Conservation (phyloP, 2,797 vertebrate genomes). For the Sphaeramia orbicularis region DNA sequence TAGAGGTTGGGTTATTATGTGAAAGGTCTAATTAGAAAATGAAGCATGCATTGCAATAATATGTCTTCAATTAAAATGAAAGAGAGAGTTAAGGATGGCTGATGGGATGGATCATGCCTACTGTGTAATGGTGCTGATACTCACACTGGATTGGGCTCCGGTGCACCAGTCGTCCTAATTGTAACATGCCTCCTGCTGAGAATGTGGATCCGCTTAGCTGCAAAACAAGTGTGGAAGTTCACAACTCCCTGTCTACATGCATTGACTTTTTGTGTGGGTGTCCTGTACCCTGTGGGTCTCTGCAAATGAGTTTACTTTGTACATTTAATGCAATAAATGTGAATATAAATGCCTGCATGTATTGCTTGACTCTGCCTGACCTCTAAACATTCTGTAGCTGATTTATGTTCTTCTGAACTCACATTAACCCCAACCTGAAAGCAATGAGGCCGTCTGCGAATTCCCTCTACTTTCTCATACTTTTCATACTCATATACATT, state of each 20-base stretch:
- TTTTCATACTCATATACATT: background rate
- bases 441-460: constrained; percentile 10
- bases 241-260: background rate
- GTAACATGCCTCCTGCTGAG: constrained; percentile 40
- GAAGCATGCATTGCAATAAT: constrained; percentile 45
- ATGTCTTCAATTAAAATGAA: constrained; percentile 36
- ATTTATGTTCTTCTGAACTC: constrained; percentile 26
- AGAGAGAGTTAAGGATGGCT: constrained; percentile 34
- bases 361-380: constrained; percentile 23
- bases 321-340: background rate
- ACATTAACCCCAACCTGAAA: constrained; percentile 40
- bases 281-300: background rate
- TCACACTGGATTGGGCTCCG: constrained; percentile 7
- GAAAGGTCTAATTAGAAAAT: constrained; percentile 53
- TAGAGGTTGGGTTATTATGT: constrained; percentile 34
- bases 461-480: background rate
- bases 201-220: constrained; percentile 34
- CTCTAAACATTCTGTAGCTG: constrained; percentile 17
- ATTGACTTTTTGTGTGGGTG: constrained; percentile 1
- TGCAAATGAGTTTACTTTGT: constrained; percentile 24
- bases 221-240: constrained; percentile 8
- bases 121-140: constrained; percentile 54
- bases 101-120: constrained; percentile 48
- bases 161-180: constrained; percentile 37
- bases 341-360: constrained; percentile 7